Percentiles rank a stretch among this genome's conserved stretches.
Evolutionary conservation across 2,888 invertebrate species (phyloP).

Genomic region (Aphidoletes aphidimyza): DNA sequence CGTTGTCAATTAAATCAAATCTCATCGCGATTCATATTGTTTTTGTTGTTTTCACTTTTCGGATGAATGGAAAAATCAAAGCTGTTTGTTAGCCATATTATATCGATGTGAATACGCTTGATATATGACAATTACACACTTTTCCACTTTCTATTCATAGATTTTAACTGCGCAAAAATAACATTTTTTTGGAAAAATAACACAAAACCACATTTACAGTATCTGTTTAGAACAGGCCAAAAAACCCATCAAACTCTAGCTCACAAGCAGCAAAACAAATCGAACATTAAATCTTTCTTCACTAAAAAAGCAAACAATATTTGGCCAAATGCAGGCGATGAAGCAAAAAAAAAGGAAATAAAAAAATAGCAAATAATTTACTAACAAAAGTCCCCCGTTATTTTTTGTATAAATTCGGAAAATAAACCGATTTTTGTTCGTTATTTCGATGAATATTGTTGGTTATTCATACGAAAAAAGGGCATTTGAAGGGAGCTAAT

Average conservation of each 20-base stretch:
- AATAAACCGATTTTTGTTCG: slow-evolving; percentile 3
- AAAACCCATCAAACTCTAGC: no score
- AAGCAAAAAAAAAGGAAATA: slow-evolving; percentile 24
- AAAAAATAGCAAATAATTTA: no score
- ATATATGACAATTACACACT: slow-evolving; percentile 3
- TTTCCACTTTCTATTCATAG: background rate
- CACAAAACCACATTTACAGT: background rate
- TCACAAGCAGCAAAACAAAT: no score
- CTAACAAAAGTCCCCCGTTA: background rate
- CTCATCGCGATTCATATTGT: slow-evolving; percentile 8
- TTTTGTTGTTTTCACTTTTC: slow-evolving; percentile 31
- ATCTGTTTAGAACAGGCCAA: background rate
- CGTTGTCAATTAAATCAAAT: slow-evolving; percentile 47
- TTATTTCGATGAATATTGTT: no score
- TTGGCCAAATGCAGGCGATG: background rate
- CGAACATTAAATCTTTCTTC: background rate
- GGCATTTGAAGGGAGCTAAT: background rate
- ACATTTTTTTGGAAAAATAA: background rate
- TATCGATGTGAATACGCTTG: slow-evolving; percentile 15
- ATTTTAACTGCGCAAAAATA: background rate
- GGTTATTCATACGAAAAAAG: slow-evolving; percentile 14
- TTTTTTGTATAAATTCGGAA: background rate
- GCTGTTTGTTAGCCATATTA: background rate
- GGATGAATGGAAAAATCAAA: background rate
- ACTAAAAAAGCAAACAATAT: background rate